Conservation (phyloP, 2,797 vertebrate species). For the Enteromius unitaeniatus region DNA sequence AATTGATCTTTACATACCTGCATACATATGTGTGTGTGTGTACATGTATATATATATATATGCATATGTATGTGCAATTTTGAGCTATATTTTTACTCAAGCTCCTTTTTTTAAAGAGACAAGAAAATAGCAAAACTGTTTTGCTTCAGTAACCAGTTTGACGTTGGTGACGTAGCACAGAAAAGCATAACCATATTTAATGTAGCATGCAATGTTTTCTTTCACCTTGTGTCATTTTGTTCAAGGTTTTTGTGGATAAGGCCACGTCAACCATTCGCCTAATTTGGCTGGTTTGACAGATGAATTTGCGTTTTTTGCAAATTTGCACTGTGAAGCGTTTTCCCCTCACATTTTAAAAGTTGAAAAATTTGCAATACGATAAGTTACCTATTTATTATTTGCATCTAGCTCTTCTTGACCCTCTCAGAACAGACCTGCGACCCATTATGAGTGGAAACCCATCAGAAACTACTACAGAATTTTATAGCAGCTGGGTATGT, state of each 20-base stretch:
- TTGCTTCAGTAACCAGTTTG: background rate
- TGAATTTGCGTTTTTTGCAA: background rate
- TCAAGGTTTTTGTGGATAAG: conserved; percentile 1
- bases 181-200: background rate
- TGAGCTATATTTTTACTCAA: background rate
- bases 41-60: background rate
- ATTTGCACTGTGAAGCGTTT: background rate
- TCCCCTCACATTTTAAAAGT: background rate
- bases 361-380: background rate
- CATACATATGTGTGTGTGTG: too few species aligned
- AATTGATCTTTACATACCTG: background rate
- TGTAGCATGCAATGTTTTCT: background rate
- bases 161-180: background rate
- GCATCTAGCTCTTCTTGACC: background rate
- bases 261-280: background rate
- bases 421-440: background rate
- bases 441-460: background rate
- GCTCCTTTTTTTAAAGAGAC: background rate
- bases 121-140: background rate
- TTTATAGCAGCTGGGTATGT: background rate
- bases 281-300: conserved; percentile 5
- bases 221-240: background rate
- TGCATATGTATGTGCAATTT: background rate
- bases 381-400: conserved; percentile 6
- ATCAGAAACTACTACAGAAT: background rate